Evolutionary conservation across 2,888 invertebrate species (phyloP), one percentile per base, ranked within the genome.

Genomic region (Protodeltote pygarga): DNA sequence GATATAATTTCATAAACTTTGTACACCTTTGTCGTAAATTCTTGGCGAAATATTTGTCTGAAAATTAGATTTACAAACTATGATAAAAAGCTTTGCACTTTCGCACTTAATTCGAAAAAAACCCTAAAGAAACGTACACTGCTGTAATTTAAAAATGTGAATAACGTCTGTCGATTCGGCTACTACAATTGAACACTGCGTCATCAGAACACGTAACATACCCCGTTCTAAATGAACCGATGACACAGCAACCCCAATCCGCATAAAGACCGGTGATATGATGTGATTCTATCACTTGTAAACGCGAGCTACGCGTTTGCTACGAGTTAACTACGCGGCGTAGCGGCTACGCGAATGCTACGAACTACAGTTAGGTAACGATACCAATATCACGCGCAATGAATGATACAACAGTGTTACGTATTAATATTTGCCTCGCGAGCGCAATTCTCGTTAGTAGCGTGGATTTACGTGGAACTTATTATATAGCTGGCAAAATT

Each of bases 221-320:
- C 37, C 29, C 15, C 40, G 21, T 23, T 5, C 44, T 27, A 21
- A 60, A 23, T 35, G 32, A 17, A 20, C 11, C 38, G 40, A 21
- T 53, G 45, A 49, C 45, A 42, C 42, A 27, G 16, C 10, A 39
- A 61, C 44, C 10, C 17, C 25, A 17, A 46, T 16, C 14, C 10
- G 20, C 33, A 31, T 24, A 29, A 19, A 20, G 15, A 31, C 11
- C 21, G 14, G 34, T 31, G n/a, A 14, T 24, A 13, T 24, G 20
- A 27, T 5, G 13, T 4, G 17, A 37, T n/a, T 32, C 21, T 14
- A n/a, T 8, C 10, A 11, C 4, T 16, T 5, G n/a, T 21, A 17
- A 20, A 5, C 5, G 5, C 5, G n/a, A 19, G 10, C 33, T 44
- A 53, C 54, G 23, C 10, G 10, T 11, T n/a, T 14, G 21, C 28